Conservation (phyloP, 2,797 vertebrate species). For the Microctenopoma steveboyesi region DNA sequence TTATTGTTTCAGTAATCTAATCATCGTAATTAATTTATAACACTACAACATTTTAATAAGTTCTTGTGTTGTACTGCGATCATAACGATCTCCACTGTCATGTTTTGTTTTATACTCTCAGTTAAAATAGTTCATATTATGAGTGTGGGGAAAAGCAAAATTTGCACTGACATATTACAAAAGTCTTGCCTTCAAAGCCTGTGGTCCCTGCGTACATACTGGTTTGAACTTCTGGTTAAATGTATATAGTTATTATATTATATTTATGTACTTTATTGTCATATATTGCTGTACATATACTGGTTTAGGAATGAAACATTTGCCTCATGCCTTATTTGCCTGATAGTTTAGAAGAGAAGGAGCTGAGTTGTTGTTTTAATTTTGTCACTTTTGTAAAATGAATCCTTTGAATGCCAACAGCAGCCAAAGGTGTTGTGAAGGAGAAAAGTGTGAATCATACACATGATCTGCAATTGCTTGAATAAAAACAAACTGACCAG, state of each 20-base stretch:
- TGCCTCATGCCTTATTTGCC: constrained; percentile 76
- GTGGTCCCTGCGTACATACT: constrained; percentile 58
- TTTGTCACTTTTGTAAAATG: constrained; percentile 5
- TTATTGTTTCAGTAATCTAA: neutral
- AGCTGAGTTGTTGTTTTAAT: constrained; percentile 20
- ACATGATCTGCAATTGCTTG: constrained; percentile 44
- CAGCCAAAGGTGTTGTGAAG: constrained; percentile 30
- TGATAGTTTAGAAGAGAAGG: constrained; percentile 42
- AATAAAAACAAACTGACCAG: constrained; percentile 45
- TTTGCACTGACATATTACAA: constrained; percentile 67
- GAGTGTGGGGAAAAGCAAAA: constrained; percentile 27
- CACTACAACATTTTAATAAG: neutral
- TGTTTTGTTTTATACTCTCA: neutral
- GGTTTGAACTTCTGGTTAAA: constrained; percentile 62
- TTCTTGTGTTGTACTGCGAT: neutral
- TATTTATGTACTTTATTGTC: constrained; percentile 82
- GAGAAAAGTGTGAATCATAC: constrained; percentile 10
- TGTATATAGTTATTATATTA: constrained; percentile 81
- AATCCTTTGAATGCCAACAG: constrained; percentile 32
- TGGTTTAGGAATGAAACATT: constrained; percentile 61
- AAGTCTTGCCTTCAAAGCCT: constrained; percentile 44
- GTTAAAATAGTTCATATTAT: constrained; percentile 10
- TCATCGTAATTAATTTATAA: constrained; percentile 20
- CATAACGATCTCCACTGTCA: neutral
- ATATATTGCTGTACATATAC: constrained; percentile 53